phyloP scores from a whole-genome alignment of 2,113 vertebrate species.

The Nothobranchius kuhntae region DNA sequence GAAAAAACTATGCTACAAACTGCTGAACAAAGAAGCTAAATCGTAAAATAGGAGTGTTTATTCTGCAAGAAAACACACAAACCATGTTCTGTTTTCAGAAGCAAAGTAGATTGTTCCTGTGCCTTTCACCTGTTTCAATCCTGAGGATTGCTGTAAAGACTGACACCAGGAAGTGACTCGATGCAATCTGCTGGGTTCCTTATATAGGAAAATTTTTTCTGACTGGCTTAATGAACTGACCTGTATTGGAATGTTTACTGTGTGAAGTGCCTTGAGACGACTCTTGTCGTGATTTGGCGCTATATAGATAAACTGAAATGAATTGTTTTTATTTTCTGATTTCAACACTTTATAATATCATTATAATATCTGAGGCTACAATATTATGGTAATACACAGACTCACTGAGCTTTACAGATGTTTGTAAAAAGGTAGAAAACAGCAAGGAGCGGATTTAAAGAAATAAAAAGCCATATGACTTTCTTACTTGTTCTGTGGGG shows the following conservation, averaged over 20 bases:
- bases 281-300: too few species aligned
- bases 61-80: too few species aligned
- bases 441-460: not conserved
- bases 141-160: too few species aligned
- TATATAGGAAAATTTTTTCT: too few species aligned
- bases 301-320: too few species aligned
- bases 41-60: too few species aligned
- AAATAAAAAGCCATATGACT: not conserved
- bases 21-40: not conserved
- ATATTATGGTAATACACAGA: not conserved
- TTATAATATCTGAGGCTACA: not conserved
- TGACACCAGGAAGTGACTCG: too few species aligned
- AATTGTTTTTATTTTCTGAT: not conserved
- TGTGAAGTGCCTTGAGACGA: too few species aligned
- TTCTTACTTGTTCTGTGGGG: conserved; percentile 97
- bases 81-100: not conserved
- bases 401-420: conserved; percentile 5
- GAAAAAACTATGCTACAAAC: not conserved
- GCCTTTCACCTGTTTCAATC: not conserved
- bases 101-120: not conserved
- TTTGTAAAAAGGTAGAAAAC: not conserved
- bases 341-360: too few species aligned
- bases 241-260: too few species aligned
- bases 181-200: too few species aligned
- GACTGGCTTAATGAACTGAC: too few species aligned